Base-by-base conservation (phyloP, 2,888 invertebrate species). In the Halocaridina rubra region DNA sequence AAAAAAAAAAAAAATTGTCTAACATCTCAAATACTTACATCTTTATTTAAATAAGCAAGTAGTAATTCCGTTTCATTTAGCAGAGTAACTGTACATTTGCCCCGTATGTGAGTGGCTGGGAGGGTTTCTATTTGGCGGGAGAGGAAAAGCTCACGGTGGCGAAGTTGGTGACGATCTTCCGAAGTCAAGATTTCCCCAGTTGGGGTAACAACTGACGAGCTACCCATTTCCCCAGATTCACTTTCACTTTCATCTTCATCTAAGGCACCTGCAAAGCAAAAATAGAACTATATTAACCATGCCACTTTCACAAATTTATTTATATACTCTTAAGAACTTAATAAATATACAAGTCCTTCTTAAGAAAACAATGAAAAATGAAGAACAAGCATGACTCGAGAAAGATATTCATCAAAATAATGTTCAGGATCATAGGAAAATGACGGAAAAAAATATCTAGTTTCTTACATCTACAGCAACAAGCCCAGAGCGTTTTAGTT, bases 1-100 rank as follows among this genome's bases (percentile, higher is more conserved):
- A 69, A 69, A 22, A 27, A 1, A 13, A n/a, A 27, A 7, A 3
- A 10, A 27, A 4, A 69, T 29, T 69, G 69, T 7, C 22, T 29
- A 69, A 10, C 29, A 72, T 22, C 10, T 16, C 27, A 22, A 33
- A 22, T 24, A 67, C 86, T 86, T 29, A 88, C 88, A n/a, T 88
- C 88, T 72, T 97, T 98, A 93, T 96, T 96, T 91, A 99, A 94
- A 93, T 99, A 99, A 92, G 97, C 97, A 91, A 95, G 94, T 90
- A 98, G 94, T 89, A 97, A 96, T 93, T 99, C 99, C 84, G 98
- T 98, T 93, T 99, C 99, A 93, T 99, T 99, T 92, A 99, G 95
- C 90, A 99, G 93, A 89, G 98, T 98, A 90, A 99, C 99, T 90
- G 96, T 96, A 93, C 99, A 99, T 93, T 99, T 99, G 92, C 98